Conservation (phyloP, 2,113 vertebrate species). For the Colinus virginianus region DNA sequence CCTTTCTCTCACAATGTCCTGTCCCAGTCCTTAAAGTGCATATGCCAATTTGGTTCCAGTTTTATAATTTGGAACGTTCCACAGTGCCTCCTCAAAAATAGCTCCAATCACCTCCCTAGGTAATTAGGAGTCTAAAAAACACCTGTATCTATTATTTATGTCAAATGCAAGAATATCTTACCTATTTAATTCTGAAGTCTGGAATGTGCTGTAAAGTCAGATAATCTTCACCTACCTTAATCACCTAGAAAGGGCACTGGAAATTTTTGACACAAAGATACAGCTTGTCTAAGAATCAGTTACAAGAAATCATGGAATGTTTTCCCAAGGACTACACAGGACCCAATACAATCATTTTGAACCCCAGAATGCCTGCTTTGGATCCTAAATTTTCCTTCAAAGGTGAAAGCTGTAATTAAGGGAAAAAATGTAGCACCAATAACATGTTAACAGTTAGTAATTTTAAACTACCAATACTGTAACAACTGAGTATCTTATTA, state of each 20-base stretch:
- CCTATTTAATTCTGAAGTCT: neutral
- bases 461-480: conserved; percentile 61
- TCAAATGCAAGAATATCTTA: neutral
- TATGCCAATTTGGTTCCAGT: conserved; percentile 39
- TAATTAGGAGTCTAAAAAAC: neutral
- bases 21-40: conserved; percentile 16
- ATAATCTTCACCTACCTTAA: neutral
- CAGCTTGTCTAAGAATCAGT: neutral
- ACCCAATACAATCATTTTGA: neutral
- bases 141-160: neutral
- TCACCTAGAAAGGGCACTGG: neutral
- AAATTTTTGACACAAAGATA: conserved; percentile 13
- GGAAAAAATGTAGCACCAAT: conserved; percentile 68
- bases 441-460: conserved; percentile 74
- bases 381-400: conserved; percentile 40
- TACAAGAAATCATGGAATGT: conserved; percentile 13
- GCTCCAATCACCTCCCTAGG: neutral
- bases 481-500: conserved; percentile 60
- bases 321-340: neutral
- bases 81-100: conserved; percentile 2
- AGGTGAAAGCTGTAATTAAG: conserved; percentile 64
- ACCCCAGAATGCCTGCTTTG: conserved; percentile 20
- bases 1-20: neutral
- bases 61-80: conserved; percentile 18
- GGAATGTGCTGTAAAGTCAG: neutral